Evolutionary conservation across 2,888 invertebrate species (phyloP), one percentile per base, ranked within the genome.

Genomic region (Deroplatys truncata): DNA sequence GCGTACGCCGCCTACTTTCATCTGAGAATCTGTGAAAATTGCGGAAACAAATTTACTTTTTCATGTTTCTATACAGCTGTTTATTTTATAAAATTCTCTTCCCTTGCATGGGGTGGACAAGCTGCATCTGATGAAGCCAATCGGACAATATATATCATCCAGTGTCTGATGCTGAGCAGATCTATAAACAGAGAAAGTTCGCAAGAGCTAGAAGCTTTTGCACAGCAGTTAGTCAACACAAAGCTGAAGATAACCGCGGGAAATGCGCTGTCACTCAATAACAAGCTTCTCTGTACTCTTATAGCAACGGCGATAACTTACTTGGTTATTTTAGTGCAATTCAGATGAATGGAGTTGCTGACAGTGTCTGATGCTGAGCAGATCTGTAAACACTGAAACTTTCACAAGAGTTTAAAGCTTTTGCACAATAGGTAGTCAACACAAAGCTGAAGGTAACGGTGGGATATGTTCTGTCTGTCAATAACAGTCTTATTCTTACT

Each of bases 361-460:
- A 0, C 16, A 2, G 2, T 5, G 2, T 56, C 9, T 5, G 31
- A 2, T 5, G 2, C 5, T 2, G 2, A 2, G 2, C 31, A 31
- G 2, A 31, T 31, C 5, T 31, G 31, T 31, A 31, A 5, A 5
- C 5, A 5, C 31, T 2, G 2, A 31, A 31, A 4, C 5, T 31
- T 2, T 5, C 31, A 31, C 5, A 5, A 31, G 31, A 2, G 5
- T 5, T 31, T 5, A 2, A 31, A 4, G 2, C 5, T 2, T 5
- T 5, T 5, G 5, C 2, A 31, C 5, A 5, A 31, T 20, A 72
- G 7, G 5, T 72, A 72, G 56, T 72, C 2, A 72, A 72, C 20
- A 72, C 56, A 15, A 72, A 25, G 20, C 20, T 72, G 56, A 20
- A 16, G 56, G 7, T 72, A 1, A 72, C 56, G 1, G 56, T 4